Evolutionary conservation across 2,797 vertebrate species (phyloP), one percentile per base, ranked within the genome.

Genomic region (Rhadinocentrus ornatus): DNA sequence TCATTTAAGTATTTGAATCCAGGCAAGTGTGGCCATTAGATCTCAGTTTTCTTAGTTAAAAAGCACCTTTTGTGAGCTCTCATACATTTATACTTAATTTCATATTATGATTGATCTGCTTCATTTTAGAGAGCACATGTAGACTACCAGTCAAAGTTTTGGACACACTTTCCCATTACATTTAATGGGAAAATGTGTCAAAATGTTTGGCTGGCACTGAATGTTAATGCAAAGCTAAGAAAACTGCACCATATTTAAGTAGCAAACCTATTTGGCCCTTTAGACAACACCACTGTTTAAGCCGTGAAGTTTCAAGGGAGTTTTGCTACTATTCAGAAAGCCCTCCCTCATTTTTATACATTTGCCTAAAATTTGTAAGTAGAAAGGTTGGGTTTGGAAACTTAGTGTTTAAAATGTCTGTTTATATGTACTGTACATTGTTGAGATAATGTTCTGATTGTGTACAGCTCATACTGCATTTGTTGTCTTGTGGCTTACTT

Each of bases 311-410:
- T 64, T 66, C 39, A 75, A 56, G 75, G 73, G 61, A 81, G 58
- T 69, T 84, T 72, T 81, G 66, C 71, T 75, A 31, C 71, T 48
- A 31, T 58, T 70, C 67, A 41, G 12, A 71, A 69, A 22, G 32
- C 6, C 11, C 66, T 84, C 62, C 57, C 11, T 66, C 22, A 26
- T 71, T 84, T 90, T 83, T 88, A 52, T 86, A 85, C 63, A 7
- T 86, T 76, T 86, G 62, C 60, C 75, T 56, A 39, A 81, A 34
- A 29, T 71, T 78, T 70, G 62, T 64, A 71, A 83, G 67, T 20
- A 73, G 39, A 44, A 56, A 1, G 15, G 4, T 24, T 35, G 22
- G 15, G 48, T 34, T 27, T 62, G 35, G 24, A 57, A 24, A 57
- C 18, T 24, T 44, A 12, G 31, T 65, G 68, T 66, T 64, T 27